These are phyloP conservation scores for Cydia pomonella DNA, from an alignment of 1,140 invertebrate species.

Conservation along the genomic window DNA sequence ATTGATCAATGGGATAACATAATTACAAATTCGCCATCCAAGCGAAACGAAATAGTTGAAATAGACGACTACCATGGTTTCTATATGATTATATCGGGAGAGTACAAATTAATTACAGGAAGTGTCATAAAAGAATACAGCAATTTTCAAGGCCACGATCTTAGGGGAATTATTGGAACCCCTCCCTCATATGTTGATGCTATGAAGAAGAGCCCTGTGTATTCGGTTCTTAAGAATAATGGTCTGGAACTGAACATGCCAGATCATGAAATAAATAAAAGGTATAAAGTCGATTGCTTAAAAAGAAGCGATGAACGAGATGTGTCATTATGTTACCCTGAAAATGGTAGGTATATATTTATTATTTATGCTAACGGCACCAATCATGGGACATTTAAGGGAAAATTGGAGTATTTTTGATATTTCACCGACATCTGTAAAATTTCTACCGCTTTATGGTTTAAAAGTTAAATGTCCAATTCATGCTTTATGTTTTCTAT, in stretches of 20 bases:
- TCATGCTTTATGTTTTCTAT: too few species aligned
- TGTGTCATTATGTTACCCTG: slow-evolving; percentile 50
- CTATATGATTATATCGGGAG: slow-evolving; percentile 53
- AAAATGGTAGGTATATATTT: slow-evolving; percentile 48
- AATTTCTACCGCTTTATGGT: too few species aligned
- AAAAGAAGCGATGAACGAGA: slow-evolving; percentile 17
- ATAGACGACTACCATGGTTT: slow-evolving; percentile 62
- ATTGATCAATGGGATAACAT: slow-evolving; percentile 63
- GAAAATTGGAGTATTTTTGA: too few species aligned
- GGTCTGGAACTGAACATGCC: slow-evolving; percentile 44
- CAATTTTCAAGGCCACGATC: slow-evolving; percentile 56
- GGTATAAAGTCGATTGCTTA: slow-evolving; percentile 53
- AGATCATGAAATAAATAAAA: slow-evolving; percentile 47
- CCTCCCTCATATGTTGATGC: slow-evolving; percentile 52
- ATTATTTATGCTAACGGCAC: too few species aligned
- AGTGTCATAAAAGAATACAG: slow-evolving; percentile 44
- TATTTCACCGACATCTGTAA: too few species aligned
- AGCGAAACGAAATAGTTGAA: slow-evolving; percentile 59
- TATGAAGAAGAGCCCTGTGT: slow-evolving; percentile 54
- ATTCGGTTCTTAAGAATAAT: slow-evolving; percentile 50
- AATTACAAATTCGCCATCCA: slow-evolving; percentile 49
- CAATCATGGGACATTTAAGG: too few species aligned
- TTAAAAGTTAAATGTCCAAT: too few species aligned
- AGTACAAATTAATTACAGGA: slow-evolving; percentile 66
- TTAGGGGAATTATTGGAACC: slow-evolving; percentile 52